Conservation (phyloP, 2,888 invertebrate species). For the Drosophila borealis region DNA sequence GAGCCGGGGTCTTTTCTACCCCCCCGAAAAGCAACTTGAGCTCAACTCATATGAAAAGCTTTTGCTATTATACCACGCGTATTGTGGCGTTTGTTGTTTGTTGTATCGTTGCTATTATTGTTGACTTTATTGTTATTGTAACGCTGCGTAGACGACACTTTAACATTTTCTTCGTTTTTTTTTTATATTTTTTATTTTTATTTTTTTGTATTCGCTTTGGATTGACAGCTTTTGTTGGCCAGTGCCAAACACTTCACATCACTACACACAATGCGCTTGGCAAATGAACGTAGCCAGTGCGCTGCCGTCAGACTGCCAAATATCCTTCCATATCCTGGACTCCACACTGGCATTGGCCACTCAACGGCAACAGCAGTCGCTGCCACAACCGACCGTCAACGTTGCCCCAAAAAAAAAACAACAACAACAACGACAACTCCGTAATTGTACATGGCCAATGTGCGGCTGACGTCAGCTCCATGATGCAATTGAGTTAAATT, state of each 20-base stretch:
- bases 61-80: constrained; percentile 66
- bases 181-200: constrained; percentile 9
- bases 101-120: constrained; percentile 63
- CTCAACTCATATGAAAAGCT: constrained; percentile 74
- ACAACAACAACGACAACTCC: constrained; percentile 13
- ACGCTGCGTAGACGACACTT: constrained; percentile 71
- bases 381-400: constrained; percentile 1
- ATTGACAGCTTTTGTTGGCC: constrained; percentile 75
- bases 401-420: constrained; percentile 4
- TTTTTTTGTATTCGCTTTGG: constrained; percentile 41
- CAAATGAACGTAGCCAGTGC: constrained; percentile 60
- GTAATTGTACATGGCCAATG: constrained; percentile 19
- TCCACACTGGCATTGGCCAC: constrained; percentile 27
- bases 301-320: constrained; percentile 41
- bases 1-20: not conserved
- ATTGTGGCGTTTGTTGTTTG: constrained; percentile 55
- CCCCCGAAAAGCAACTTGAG: constrained; percentile 47
- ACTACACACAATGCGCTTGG: constrained; percentile 63
- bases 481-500: constrained; percentile 70
- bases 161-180: constrained; percentile 58
- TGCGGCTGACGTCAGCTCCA: constrained; percentile 34
- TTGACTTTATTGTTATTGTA: constrained; percentile 77
- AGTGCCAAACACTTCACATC: constrained; percentile 72
- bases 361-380: constrained; percentile 24
- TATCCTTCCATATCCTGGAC: constrained; percentile 25